Evolutionary conservation across 1,140 invertebrate species (phyloP), one percentile per base, ranked within the genome.

Genomic region (Lepidotrigona ventralis): DNA sequence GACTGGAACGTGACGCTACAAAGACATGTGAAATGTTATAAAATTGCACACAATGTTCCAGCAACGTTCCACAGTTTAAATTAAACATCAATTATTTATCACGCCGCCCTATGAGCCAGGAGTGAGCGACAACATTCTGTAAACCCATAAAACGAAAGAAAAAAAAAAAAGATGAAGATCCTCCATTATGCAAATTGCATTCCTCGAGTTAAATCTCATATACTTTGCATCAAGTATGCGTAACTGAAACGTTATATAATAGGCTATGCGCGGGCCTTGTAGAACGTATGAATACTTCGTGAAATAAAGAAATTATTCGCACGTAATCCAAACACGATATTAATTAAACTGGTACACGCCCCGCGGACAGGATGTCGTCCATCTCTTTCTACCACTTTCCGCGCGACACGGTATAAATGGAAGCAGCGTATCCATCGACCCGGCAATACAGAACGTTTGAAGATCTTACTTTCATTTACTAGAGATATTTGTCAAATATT

Each of bases 261-360:
- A 68, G 53, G 21, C 54, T 6, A 39, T 8, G 29, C 46, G 51
- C 2, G 46, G 26, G 14, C 26, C 19, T 23, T 15, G 26, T 12
- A 23, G 26, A 68, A 26, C 19, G 29, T 29, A 29, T 73, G n/a
- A 53, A 81, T 74, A 33, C 71, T 39, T 64, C n/a, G 46, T 64
- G 60, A 68, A 66, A 81, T 39, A 66, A 81, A 75, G 72, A 68
- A 56, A 51, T 54, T 53, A 76, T 75, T 75, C 70, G 33, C 63
- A 29, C 60, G 53, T 56, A 75, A 68, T 75, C 29, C 53, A 81
- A 76, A 66, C 53, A 54, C 51, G 23, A 81, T 75, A 75, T 76
- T 81, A 81, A 74, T 81, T 81, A 73, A 63, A 26, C 26, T 58
- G 56, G 53, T 81, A 63, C 70, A 63, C 46, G 46, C 46, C 53